Evolutionary conservation across 2,113 vertebrate species (phyloP).

Genomic region (Rhagologus leucostigma): DNA sequence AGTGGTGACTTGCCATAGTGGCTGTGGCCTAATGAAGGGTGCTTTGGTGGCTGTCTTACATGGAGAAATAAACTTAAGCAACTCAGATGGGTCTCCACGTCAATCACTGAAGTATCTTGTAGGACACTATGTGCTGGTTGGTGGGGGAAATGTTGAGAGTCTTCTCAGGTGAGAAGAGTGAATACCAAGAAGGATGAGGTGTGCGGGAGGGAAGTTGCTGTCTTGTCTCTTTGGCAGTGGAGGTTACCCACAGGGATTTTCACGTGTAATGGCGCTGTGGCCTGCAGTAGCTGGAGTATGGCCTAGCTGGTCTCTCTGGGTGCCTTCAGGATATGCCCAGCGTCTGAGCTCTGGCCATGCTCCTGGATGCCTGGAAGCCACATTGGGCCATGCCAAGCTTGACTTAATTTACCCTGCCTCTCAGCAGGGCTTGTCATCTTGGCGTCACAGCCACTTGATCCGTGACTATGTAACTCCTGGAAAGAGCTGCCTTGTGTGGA

Average conservation of each 20-base stretch:
- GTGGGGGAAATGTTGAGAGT: neutral
- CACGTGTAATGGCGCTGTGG: fast-evolving
- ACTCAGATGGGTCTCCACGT: neutral
- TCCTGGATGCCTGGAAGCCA: neutral
- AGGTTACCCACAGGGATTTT: neutral
- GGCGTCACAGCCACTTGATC: neutral
- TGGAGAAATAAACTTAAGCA: neutral
- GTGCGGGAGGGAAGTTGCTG: neutral
- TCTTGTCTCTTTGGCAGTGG: neutral
- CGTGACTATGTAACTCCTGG: neutral
- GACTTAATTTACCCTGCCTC: neutral
- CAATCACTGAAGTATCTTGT: neutral
- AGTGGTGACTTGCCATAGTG: neutral
- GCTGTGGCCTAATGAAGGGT: neutral
- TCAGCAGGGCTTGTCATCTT: neutral
- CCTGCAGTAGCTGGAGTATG: neutral
- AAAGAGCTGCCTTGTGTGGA: neutral
- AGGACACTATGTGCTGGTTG: neutral
- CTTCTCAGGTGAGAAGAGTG: neutral
- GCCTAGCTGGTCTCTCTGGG: neutral
- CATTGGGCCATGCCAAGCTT: neutral
- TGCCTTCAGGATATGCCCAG: neutral
- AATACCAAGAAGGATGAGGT: neutral
- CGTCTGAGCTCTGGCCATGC: fast-evolving
- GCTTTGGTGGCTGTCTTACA: neutral